Evolutionary conservation across 2,797 vertebrate genomes (phyloP), one percentile per base, ranked within the genome.

Genomic region (Lacerta viridis): DNA sequence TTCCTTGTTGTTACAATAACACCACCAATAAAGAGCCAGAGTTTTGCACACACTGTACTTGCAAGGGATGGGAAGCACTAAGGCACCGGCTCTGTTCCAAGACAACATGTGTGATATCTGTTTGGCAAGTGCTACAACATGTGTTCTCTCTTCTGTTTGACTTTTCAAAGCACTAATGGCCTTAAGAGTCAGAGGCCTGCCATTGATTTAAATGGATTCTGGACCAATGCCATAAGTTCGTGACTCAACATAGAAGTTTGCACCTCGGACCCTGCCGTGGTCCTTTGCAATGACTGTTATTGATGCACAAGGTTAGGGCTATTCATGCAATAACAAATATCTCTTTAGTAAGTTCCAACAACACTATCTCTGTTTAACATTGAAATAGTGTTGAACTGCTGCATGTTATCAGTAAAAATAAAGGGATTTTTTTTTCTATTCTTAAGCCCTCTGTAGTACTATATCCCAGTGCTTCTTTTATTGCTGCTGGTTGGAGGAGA

Each of bases 91-190:
- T 88, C 29, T 10, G 5, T 72, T 88, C 83, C 83, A 89, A 66
- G 43, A 36, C 39, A 25, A 85, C 59, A 46, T 66, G 55, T 80
- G 55, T 80, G 76, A 80, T 85, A 66, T 84, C 88, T 50, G 68
- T n/a, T 80, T 85, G 83, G 76, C 76, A 74, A 72, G 77, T 72
- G 87, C 36, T 85, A 80, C 50, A 84, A 85, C 39, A 80, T 80
- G 68, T 85, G 77, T 80, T 80, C 29, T 80, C 68, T 80, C 88
- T 89, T 89, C 55, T 50, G 55, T 66, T 80, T 80, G 68, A 71
- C 76, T 74, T 89, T 80, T 74, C 39, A 85, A 72, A 89, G 68
- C 6, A 41, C 29, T 72, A 88, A 88, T 64, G 50, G 50, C 55
- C 55, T 84, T 17, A 36, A 15, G 77, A 71, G 23, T 64, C 39